These are phyloP conservation scores for Campoplex capitator DNA, from an alignment of 2,888 invertebrate genomes.

Conservation along the genomic window DNA sequence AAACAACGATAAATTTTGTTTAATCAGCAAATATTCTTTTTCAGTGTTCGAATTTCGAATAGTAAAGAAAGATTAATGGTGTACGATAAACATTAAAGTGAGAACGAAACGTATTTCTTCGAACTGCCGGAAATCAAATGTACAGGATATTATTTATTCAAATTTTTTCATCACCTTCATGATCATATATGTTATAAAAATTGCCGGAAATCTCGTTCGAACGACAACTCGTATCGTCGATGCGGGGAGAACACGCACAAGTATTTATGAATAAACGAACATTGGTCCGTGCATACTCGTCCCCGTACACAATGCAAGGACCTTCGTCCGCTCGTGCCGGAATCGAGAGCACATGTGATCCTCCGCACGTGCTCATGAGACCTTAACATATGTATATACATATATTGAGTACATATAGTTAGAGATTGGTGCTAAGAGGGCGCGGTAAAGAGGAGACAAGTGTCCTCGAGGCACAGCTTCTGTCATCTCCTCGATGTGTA, in stretches of 20 bases:
- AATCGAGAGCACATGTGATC: slow-evolving; percentile 64
- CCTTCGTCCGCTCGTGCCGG: slow-evolving; percentile 46
- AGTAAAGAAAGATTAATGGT: no score
- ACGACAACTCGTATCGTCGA: neutral
- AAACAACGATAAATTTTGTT: no score
- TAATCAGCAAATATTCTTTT: no score
- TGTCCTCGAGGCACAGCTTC: slow-evolving; percentile 55
- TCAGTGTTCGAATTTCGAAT: no score
- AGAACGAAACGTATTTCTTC: no score
- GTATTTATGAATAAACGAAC: slow-evolving; percentile 18
- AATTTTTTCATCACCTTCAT: neutral
- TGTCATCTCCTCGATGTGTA: slow-evolving; percentile 39
- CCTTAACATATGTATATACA: slow-evolving; percentile 10
- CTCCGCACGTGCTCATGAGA: slow-evolving; percentile 62
- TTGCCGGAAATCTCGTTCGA: neutral
- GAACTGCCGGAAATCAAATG: neutral
- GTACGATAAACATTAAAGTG: no score
- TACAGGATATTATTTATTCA: neutral
- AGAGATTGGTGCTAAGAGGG: slow-evolving; percentile 19
- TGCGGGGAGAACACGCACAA: neutral
- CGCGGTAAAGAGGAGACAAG: slow-evolving; percentile 24
- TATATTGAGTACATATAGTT: neutral
- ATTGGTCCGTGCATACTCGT: slow-evolving; percentile 37
- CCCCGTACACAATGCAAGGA: slow-evolving; percentile 60
- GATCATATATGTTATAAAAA: neutral